Evolutionary conservation across 1,140 invertebrate genomes (phyloP), one percentile per base, ranked within the genome.

Genomic region (Nomia melanderi): DNA sequence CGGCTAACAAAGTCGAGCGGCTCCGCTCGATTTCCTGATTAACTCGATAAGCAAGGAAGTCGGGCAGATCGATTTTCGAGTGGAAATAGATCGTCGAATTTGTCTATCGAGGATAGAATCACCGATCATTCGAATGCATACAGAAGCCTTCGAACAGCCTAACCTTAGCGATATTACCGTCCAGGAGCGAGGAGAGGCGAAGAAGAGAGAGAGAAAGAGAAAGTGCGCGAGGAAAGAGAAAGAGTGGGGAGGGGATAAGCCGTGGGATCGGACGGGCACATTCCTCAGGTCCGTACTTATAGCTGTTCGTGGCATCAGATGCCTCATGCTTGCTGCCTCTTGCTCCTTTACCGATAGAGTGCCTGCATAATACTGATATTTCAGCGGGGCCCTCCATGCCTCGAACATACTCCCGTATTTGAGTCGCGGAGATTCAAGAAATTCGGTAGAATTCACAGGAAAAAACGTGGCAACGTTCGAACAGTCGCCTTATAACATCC

Each of bases 181-280:
- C 69, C 47, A 17, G 44, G 36, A 64, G 17, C 56, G 44, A 14
- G 11, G 27, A 27, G 20, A 69, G 41, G 14, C 14, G 41, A 17
- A 17, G 6, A 47, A 66, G 70, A 69, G 59, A 53, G 57, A 66
- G 77, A 69, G 59, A 64, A 56, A 69, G 53, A 64, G 71, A 79
- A 63, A 72, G 67, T 64, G 67, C 67, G 50, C 63, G 71, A 65
- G 47, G 59, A 50, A 63, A 64, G 67, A 47, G 78, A 77, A 67
- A 74, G 73, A 71, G 74, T 75, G 77, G 69, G 59, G 77, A 39
- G 74, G 86, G 87, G 85, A 83, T 88, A 87, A 90, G 88, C 88
- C 90, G 90, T 91, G 89, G 88, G 90, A 91, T 91, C 90, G 88
- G 88, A 91, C 90, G 88, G 89, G 88, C 87, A 86, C 89, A 91